Conservation (phyloP, 2,113 vertebrate genomes). For the Leptobrachium ailaonicum region DNA sequence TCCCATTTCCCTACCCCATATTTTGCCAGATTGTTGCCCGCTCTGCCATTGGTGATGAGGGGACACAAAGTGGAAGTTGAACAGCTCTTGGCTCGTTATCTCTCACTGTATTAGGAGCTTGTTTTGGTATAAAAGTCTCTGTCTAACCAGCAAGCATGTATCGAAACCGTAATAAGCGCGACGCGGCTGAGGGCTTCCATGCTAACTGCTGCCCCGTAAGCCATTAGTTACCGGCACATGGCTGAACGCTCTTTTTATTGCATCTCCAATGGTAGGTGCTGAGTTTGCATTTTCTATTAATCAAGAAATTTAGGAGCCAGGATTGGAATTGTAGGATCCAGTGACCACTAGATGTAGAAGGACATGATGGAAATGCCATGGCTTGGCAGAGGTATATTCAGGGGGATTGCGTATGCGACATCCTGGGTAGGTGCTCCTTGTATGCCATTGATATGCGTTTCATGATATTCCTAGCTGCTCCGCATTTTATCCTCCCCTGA, state of each 20-base stretch:
- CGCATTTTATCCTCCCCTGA: no score
- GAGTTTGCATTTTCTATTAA: constrained; percentile 6
- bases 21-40: not conserved
- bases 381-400: no score
- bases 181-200: no score
- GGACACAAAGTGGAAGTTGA: not conserved
- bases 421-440: no score
- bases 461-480: no score
- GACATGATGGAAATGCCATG: no score
- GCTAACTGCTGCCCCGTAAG: not conserved
- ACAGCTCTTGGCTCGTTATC: constrained; percentile 3
- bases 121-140: not conserved
- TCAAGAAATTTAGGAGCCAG: not conserved
- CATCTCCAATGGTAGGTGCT: constrained; percentile 27
- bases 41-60: not conserved
- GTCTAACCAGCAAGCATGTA: constrained; percentile 17
- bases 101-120: not conserved
- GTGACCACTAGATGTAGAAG: no score
- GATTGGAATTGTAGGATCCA: not conserved
- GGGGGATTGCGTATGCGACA: no score
- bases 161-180: not conserved
- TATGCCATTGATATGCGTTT: no score
- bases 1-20: not conserved
- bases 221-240: constrained; percentile 24
- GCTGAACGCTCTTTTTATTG: constrained; percentile 34